Conservation (phyloP, 2,113 vertebrate species). For the Galemys pyrenaicus region DNA sequence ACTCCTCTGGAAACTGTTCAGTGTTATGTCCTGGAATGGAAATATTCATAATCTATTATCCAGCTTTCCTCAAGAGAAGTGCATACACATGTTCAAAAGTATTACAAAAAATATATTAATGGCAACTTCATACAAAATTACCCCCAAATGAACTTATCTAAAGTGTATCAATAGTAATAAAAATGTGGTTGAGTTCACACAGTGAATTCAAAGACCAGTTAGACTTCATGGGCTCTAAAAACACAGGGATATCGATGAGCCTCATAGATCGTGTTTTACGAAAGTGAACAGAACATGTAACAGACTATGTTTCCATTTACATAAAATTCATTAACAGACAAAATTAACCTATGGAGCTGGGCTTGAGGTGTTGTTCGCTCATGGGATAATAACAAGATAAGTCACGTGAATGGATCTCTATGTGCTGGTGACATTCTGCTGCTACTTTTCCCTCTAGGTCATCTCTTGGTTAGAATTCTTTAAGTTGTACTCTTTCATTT, state of each 20-base stretch:
- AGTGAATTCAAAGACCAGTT: background rate
- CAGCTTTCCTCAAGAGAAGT: background rate
- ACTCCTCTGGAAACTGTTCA: background rate
- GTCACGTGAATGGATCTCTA: accelerated
- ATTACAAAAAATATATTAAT: background rate
- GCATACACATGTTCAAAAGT: background rate
- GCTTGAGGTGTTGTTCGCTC: background rate
- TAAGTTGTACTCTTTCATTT: background rate
- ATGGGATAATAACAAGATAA: accelerated
- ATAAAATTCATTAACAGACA: background rate
- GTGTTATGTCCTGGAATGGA: background rate
- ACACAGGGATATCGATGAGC: background rate
- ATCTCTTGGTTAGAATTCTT: background rate
- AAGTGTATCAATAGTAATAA: background rate
- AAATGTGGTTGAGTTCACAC: background rate
- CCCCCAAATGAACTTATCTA: background rate
- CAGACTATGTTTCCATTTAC: background rate
- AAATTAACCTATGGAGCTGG: background rate
- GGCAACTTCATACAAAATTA: background rate
- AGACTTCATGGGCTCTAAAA: background rate
- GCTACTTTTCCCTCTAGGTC: background rate
- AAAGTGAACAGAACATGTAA: background rate
- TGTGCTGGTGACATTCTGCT: background rate
- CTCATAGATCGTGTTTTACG: background rate
- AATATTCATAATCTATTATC: background rate